Base-by-base conservation (phyloP, 2,888 invertebrate species). In the Trissolcus japonicus region DNA sequence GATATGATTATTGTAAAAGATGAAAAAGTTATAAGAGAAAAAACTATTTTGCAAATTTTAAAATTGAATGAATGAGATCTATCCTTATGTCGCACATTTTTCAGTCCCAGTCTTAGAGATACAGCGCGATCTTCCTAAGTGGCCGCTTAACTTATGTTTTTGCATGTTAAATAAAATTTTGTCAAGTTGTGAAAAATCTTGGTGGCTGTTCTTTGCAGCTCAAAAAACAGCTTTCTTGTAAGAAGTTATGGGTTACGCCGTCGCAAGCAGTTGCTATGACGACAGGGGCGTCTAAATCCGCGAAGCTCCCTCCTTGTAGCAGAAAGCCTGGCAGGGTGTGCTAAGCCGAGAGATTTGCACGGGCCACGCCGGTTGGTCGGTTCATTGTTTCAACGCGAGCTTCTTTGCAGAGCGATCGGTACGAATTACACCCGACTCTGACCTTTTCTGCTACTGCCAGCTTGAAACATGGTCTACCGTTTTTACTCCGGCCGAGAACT, bases 341-440 rank as follows among this genome's bases (percentile, higher is more conserved):
- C 82, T 86, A 87, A 88, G 87, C 87, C 86, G 63, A 77, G 85
- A 86, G 88, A 88, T 88, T 88, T 88, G 84, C 84, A 76, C 81
- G 81, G 81, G 65, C 80, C 78, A 71, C 83, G 80, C 80, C 81
- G 88, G 88, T 88, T 88, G 88, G 88, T 88, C 82, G 87, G 88
- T 88, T 88, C 88, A 88, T 88, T 88, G 87, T 88, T 88, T 88
- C 87, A 86, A 83, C 86, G 82, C 82, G 82, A 63, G 81, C 79
- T 82, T 77, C 65, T 71, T 63, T 68, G 43, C 21, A 60, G 75
- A 73, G 76, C 80, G 71, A 75, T 76, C 71, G 73, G 59, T 69
- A 68, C 78, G 71, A 76, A 80, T 78, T 76, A 72, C 69, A 74
- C 67, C 59, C 54, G 68, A 60, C 59, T 77, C 67, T 80, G 80